Percentiles rank a stretch among this genome's conserved stretches.
Evolutionary conservation across 2,888 invertebrate species (phyloP).

Genomic region (Hydrotaea diabolus): DNA sequence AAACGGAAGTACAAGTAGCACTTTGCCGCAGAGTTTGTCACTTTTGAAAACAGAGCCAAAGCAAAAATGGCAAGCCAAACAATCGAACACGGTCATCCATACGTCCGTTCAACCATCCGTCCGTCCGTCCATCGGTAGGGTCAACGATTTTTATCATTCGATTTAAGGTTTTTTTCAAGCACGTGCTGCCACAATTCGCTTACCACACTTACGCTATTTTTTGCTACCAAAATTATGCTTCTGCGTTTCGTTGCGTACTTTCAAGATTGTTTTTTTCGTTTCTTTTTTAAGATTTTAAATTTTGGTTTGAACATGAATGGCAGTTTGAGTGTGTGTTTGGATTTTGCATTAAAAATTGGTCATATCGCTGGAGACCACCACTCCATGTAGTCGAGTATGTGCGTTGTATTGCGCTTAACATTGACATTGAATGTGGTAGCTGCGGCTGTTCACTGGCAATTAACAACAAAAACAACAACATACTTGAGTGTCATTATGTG

Average conservation of each 20-base stretch:
- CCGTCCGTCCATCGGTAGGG: conserved; percentile 38
- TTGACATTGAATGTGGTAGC: conserved; percentile 60
- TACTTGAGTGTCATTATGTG: conserved; percentile 15
- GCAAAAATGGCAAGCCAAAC: conserved; percentile 9
- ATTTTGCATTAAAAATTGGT: conserved; percentile 21
- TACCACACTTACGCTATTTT: conserved; percentile 5
- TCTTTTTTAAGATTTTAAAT: not conserved
- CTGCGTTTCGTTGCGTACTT: not conserved
- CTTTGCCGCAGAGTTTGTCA: conserved; percentile 18
- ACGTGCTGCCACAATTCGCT: conserved; percentile 59
- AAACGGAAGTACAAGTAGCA: conserved; percentile 40
- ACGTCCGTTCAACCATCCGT: not conserved
- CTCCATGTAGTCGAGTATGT: not conserved
- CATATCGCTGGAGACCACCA: not conserved
- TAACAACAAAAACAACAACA: conserved; percentile 10
- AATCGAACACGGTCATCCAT: not conserved
- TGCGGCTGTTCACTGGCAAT: conserved; percentile 11
- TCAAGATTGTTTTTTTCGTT: not conserved
- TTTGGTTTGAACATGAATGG: not conserved
- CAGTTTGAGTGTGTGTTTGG: not conserved
- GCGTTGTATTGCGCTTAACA: conserved; percentile 50
- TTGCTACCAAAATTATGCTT: not conserved
- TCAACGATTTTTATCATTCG: conserved; percentile 61
- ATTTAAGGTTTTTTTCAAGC: conserved; percentile 61
- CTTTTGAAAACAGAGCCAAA: conserved; percentile 6